Base-by-base conservation (phyloP, 1,140 invertebrate genomes). In the Augochlora pura region DNA sequence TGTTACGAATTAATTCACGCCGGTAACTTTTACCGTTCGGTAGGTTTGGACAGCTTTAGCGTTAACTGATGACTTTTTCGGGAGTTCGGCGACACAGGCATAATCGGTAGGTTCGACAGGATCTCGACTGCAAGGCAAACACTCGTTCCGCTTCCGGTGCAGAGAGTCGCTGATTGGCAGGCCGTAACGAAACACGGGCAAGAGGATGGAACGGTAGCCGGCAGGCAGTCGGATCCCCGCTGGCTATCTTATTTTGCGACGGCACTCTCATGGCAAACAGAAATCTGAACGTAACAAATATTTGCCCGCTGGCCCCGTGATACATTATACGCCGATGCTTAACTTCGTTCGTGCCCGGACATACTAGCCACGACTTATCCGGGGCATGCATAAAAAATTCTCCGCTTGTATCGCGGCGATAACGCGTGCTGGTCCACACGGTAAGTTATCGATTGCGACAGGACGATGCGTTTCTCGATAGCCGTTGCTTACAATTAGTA, bases 241-340 rank as follows among this genome's bases (percentile, higher is more conserved):
- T 65, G 67, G 67, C 67, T 81, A 81, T 81, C 67, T 81, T 63
- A 71, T 67, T 81, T 59, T 77, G 65, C 54, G 75, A 64, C 67
- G 52, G 65, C 60, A 70, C 67, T 77, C 59, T 32, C 49, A 69
- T 77, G 80, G 69, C 68, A 81, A 81, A 81, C 68, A 81, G 75
- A 81, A 81, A 81, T 80, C 62, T n/a, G 38, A 64, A 67, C 74
- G 49, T 72, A 79, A 67, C 76, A 81, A 81, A 81, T 81, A 81
- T 81, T 81, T 81, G 75, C 27, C 52, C 49, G 42, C 42, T 71
- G 75, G 69, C 75, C 52, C 64, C 21, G 60, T 49, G 39, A 63
- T 59, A 32, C 67, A 65, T 71, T 71, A 65, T 78, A 71, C 60
- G n/a, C n/a, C 64, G 69, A 77, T 77, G 74, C 52, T 77, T 77